A percentile compares a stretch with the other conserved stretches of the same genome.
phyloP scores from a whole-genome alignment of 2,113 vertebrate genomes.

The Leptosomus discolor region DNA sequence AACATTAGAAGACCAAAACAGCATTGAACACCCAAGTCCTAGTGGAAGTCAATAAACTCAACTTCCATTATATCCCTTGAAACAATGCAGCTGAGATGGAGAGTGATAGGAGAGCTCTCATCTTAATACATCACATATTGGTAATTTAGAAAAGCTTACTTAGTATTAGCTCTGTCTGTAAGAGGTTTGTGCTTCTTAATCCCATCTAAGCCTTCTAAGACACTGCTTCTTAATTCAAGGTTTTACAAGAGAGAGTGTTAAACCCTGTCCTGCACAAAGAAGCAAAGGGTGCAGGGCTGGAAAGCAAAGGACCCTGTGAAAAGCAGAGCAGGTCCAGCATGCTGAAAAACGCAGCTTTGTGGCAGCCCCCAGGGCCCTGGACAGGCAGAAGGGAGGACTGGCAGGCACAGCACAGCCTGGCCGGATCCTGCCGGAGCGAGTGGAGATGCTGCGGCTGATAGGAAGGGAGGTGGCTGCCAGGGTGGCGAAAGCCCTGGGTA shows the following conservation, averaged over 20 bases:
- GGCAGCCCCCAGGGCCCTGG: neutral
- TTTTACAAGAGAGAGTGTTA: slow-evolving; percentile 12
- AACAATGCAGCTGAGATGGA: neutral
- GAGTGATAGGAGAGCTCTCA: neutral
- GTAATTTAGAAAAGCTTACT: slow-evolving; percentile 33
- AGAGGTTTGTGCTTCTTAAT: slow-evolving; percentile 44
- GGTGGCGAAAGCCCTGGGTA: neutral
- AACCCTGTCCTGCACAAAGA: neutral
- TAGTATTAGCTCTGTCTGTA: neutral
- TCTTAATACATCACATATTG: neutral
- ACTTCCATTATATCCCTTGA: neutral
- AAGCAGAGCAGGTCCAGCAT: neutral
- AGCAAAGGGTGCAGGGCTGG: neutral
- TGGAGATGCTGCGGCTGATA: neutral
- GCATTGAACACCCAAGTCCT: neutral
- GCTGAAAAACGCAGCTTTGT: neutral
- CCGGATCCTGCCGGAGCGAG: neutral
- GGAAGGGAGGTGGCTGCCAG: neutral
- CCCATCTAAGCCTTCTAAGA: slow-evolving; percentile 29
- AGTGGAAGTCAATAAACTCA: neutral
- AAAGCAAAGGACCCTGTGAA: neutral
- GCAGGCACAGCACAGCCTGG: neutral
- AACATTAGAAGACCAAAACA: neutral
- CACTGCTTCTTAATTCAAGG: slow-evolving; percentile 11
- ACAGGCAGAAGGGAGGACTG: neutral